Percentiles rank a stretch among this genome's conserved stretches.
phyloP scores from a whole-genome alignment of 2,797 vertebrate species.

The Pseudomugil tenellus region DNA sequence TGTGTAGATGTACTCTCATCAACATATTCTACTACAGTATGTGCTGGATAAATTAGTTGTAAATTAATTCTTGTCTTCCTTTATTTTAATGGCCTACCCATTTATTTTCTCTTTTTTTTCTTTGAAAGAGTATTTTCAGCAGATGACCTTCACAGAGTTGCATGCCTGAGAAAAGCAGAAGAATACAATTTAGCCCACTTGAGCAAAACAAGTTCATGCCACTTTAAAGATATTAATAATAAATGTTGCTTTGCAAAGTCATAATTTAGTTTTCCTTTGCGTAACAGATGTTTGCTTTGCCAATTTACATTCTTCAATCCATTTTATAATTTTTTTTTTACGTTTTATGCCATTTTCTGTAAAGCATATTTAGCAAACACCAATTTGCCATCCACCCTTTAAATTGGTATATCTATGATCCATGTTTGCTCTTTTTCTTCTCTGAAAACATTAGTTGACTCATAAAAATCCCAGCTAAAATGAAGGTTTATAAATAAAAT shows the following conservation, averaged over 20 bases:
- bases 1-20: conserved; percentile 32
- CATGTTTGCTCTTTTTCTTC: neutral
- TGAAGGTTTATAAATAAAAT: neutral
- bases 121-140: neutral
- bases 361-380: too few relatives aligned
- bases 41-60: conserved; percentile 1
- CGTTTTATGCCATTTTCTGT: neutral
- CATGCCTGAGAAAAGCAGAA: neutral
- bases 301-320: neutral
- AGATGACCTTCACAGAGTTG: conserved; percentile 12
- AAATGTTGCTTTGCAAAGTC: neutral
- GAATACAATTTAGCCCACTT: neutral
- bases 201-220: neutral
- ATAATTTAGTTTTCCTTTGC: neutral
- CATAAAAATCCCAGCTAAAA: neutral
- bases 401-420: neutral
- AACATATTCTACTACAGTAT: conserved; percentile 32
- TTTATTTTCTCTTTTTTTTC: neutral
- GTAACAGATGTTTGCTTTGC: neutral
- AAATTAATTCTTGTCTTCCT: conserved; percentile 11
- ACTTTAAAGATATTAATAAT: conserved; percentile 7
- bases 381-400: neutral
- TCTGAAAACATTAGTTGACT: neutral
- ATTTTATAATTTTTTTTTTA: neutral
- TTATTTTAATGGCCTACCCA: conserved; percentile 14